Evolutionary conservation across 2,888 invertebrate species (phyloP), one percentile per base, ranked within the genome.

Genomic region (Drosophila robusta): DNA sequence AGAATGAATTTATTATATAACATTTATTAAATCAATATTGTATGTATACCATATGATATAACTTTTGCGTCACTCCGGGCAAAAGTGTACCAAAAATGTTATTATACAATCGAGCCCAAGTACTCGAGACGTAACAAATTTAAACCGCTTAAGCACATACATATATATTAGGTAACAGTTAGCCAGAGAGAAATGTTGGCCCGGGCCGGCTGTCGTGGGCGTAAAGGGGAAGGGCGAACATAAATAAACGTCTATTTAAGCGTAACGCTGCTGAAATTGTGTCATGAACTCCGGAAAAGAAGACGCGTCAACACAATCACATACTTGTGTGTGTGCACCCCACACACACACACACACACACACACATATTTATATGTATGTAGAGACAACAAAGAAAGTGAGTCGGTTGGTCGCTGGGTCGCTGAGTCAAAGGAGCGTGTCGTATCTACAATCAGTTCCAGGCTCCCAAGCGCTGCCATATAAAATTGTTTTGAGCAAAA

Each of bases 401-500:
- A 70, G 62, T 58, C 55, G 38, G 52, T 60, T 32, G 38, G 44
- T 58, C 29, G 49, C 63, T 75, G 66, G 60, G 70, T 62, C 77
- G 69, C 80, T 71, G 78, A 80, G 55, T 64, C 78, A 76, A 78
- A 80, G 80, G 76, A 87, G 84, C 91, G 91, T 90, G 90, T 88
- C 88, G 75, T 91, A 91, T 90, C 90, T 91, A 72, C 78, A 90
- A 91, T 91, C 91, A 85, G 84, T 77, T 77, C 56, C 74, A 73
- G 66, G 71, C 56, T 66, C 65, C 83, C 62, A 70, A 80, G 73
- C 67, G 73, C 66, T 57, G 51, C 63, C 78, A 70, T 75, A 80
- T 78, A 64, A 80, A 77, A 78, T 80, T 80, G 66, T 80, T 78
- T 80, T 78, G 72, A 80, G 78, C 78, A 78, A 77, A 80, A 78